These are phyloP conservation scores for Trichoplax adhaerens DNA, from an alignment of 37 sponge, comb jelly and placozoan species.

Conservation along the genomic window DNA sequence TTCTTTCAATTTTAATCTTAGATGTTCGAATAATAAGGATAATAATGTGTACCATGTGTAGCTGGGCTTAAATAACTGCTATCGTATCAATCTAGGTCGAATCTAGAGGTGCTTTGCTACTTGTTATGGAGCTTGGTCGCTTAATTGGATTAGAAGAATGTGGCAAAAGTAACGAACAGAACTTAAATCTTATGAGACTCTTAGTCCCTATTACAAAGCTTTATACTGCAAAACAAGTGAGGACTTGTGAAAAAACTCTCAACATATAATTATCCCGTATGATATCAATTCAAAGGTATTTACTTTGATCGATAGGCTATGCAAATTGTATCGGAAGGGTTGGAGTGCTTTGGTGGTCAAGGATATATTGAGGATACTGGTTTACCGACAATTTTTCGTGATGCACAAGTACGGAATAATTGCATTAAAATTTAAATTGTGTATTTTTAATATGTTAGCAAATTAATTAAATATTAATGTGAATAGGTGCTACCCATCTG, in stretches of 20 bases:
- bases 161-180: conserved; percentile 12
- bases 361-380: conserved; percentile 97
- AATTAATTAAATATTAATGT: not conserved
- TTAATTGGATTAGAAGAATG: conserved; percentile 48
- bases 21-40: no score
- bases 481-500: conserved; percentile 78
- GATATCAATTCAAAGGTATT: not conserved
- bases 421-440: not conserved
- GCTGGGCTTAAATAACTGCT: no score
- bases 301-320: conserved; percentile 34
- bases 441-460: not conserved
- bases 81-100: not conserved
- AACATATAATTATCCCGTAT: not conserved
- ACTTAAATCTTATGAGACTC: conserved; percentile 35
- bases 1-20: no score
- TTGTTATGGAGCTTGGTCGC: conserved; percentile 33
- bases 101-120: conserved; percentile 3
- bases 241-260: no score
- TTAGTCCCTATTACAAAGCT: conserved; percentile 67
- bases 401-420: conserved; percentile 50
- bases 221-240: conserved; percentile 59
- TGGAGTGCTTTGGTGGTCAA: conserved; percentile 90
- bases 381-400: conserved; percentile 61
- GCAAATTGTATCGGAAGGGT: conserved; percentile 47
- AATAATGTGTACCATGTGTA: no score